Conservation (phyloP, 2,797 vertebrate genomes). For the Sebastes melanostomus region DNA sequence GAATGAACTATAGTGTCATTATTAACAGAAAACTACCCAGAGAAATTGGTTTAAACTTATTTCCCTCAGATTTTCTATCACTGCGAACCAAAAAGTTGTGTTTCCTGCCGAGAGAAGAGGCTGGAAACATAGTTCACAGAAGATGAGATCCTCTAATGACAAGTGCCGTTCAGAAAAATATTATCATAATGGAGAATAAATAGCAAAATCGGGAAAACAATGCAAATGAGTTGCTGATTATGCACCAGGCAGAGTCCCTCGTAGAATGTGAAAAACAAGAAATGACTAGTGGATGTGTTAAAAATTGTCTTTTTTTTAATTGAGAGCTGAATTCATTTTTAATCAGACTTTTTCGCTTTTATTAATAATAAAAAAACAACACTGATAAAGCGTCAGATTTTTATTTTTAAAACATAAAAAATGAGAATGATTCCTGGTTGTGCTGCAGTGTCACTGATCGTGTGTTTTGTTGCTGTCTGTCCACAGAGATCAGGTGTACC, state of each 20-base stretch:
- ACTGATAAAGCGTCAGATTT: not conserved
- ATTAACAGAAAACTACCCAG: not conserved
- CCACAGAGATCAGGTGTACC: constrained; percentile 98
- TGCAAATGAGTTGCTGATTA: constrained; percentile 3
- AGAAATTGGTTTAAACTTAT: not conserved
- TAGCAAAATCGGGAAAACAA: not conserved
- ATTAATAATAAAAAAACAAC: not conserved
- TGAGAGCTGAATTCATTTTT: not conserved
- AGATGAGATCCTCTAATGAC: not conserved
- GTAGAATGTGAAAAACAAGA: not conserved
- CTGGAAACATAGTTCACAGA: not conserved
- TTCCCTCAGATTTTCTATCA: not conserved
- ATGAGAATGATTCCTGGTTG: not conserved
- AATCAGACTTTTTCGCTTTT: too few relatives aligned
- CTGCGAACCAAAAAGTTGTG: not conserved
- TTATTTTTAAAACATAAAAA: not conserved
- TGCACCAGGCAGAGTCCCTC: not conserved
- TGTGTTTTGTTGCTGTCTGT: constrained; percentile 43
- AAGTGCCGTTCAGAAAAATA: not conserved
- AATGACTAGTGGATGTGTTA: not conserved
- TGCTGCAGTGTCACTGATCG: constrained; percentile 26
- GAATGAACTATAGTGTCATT: not conserved
- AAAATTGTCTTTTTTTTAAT: not conserved
- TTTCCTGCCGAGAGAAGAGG: not conserved
- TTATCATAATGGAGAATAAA: not conserved